A percentile compares a stretch with the other conserved stretches of the same genome.
These are phyloP conservation scores for Anthopleura sola DNA, from an alignment of 64 coral and sea anemone genomes.

Conservation along the genomic window DNA sequence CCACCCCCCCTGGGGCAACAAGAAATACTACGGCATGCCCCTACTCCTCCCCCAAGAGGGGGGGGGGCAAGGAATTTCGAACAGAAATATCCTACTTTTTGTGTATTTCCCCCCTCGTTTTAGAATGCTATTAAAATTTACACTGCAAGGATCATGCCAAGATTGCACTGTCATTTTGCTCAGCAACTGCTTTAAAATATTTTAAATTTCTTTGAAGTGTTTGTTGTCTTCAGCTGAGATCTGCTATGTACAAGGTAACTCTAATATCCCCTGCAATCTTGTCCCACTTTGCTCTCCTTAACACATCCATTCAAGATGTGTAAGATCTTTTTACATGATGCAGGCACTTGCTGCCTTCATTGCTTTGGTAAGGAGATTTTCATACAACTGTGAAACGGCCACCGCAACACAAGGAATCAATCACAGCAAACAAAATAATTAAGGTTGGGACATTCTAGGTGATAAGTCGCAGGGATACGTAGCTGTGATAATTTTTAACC, in stretches of 20 bases:
- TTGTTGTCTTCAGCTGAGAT: neutral
- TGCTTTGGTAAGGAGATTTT: neutral
- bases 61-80: no score
- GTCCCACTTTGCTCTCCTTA: neutral
- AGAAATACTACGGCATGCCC: no score
- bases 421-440: no score
- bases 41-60: no score
- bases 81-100: no score
- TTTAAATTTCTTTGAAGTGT: neutral
- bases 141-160: neutral
- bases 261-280: neutral
- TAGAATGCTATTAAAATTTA: neutral
- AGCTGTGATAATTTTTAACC: no score
- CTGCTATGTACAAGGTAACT: neutral
- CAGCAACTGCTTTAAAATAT: neutral
- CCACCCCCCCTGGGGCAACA: no score
- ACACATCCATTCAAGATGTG: neutral
- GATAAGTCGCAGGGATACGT: no score
- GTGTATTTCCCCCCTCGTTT: no score
- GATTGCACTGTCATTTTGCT: neutral
- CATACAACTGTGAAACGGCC: no score
- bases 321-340: neutral
- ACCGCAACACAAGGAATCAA: no score
- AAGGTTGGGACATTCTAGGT: no score
- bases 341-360: neutral